These are phyloP conservation scores for Ephydatia muelleri DNA, from an alignment of 37 sponge, comb jelly and placozoan genomes.

Conservation along the genomic window DNA sequence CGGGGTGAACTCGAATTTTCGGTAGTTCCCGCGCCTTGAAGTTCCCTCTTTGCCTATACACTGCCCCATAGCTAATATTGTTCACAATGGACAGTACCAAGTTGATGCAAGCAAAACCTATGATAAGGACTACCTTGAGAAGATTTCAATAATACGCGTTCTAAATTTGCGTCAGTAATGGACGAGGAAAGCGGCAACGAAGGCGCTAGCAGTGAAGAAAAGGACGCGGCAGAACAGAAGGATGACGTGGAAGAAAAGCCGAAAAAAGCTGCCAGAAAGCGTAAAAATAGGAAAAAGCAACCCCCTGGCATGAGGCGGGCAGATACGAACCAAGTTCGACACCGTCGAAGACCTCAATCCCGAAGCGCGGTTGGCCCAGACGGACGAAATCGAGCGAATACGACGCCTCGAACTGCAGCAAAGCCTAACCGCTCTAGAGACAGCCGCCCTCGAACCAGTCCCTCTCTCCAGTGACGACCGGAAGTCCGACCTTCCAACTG, in stretches of 20 bases:
- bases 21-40: background rate
- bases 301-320: slow-evolving; percentile 21
- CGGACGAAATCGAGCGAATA: slow-evolving; percentile 72
- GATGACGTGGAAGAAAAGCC: background rate
- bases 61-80: background rate
- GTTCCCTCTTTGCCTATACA: background rate
- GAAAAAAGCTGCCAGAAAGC: background rate
- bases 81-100: background rate
- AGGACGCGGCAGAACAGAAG: slow-evolving; percentile 2
- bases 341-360: slow-evolving; percentile 71
- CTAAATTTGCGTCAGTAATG: slow-evolving; percentile 1
- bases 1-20: background rate
- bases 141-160: background rate
- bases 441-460: background rate
- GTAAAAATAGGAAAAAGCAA: slow-evolving; percentile 14
- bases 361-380: slow-evolving; percentile 68
- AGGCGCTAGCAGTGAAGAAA: background rate
- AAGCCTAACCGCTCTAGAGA: background rate
- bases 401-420: slow-evolving; percentile 51
- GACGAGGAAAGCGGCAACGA: background rate
- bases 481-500: background rate
- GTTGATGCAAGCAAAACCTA: too few species aligned
- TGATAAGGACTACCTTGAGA: too few species aligned
- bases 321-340: slow-evolving; percentile 39
- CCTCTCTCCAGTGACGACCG: background rate